Evolutionary conservation across 2,113 vertebrate species (phyloP).

Genomic region (Ictidomys tridecemlineatus): DNA sequence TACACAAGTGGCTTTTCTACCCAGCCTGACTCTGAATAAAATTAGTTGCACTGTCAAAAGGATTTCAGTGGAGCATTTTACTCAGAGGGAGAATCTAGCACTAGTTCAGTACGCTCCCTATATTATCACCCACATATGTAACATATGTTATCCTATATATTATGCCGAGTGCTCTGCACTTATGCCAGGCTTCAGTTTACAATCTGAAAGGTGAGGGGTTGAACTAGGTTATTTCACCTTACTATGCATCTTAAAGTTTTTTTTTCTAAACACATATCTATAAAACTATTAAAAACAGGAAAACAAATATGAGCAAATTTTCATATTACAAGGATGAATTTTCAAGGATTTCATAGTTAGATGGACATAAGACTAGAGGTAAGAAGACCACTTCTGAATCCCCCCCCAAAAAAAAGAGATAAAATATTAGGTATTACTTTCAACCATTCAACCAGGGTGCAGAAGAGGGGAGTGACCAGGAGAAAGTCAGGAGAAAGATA

Average conservation of each 20-base stretch:
- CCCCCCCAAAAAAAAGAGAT: not conserved
- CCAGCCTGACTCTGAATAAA: not conserved
- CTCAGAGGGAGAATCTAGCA: not conserved
- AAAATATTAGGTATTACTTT: not conserved
- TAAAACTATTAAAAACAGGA: not conserved
- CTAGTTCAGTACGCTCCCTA: not conserved
- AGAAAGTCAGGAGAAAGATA: not conserved
- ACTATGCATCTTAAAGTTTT: not conserved
- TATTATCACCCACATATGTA: not conserved
- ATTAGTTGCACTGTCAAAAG: not conserved
- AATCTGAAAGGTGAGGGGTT: not conserved
- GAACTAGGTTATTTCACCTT: not conserved
- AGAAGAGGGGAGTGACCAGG: not conserved
- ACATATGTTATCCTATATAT: too few relatives aligned
- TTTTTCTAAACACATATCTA: not conserved
- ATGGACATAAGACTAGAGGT: not conserved
- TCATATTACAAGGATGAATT: not conserved
- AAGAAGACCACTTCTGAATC: not conserved
- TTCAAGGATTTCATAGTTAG: not conserved
- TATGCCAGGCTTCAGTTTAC: not conserved
- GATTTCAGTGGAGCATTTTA: not conserved
- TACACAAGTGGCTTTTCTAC: conserved; percentile 4
- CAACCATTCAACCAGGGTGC: not conserved
- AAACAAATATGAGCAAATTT: not conserved
- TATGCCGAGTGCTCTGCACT: not conserved